phyloP scores from a whole-genome alignment of 2,113 vertebrate species.

The Eublepharis macularius region DNA sequence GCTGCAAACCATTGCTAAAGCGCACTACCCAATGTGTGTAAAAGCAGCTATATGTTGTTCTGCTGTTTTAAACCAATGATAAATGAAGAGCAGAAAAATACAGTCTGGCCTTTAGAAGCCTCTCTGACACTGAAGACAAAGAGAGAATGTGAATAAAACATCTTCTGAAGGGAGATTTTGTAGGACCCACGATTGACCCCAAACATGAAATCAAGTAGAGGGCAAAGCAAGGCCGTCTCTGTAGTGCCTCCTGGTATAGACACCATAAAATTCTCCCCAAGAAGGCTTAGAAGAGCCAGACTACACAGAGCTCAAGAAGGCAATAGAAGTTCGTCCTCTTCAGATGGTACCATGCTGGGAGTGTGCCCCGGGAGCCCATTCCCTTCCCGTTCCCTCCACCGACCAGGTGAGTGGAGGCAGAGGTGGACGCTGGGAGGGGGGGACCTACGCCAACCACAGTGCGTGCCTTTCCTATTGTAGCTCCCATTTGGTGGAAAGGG shows the following conservation, averaged over 20 bases:
- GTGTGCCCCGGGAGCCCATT: no score
- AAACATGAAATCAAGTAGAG: background rate
- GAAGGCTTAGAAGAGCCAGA: background rate
- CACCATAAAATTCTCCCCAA: background rate
- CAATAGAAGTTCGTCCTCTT: background rate
- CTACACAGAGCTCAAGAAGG: background rate
- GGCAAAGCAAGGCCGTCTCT: background rate
- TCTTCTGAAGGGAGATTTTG: background rate
- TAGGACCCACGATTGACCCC: background rate
- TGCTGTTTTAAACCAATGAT: no score
- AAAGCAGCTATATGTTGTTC: no score
- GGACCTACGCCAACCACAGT: no score
- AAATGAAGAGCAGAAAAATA: background rate
- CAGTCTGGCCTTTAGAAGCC: background rate
- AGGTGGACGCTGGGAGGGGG: no score
- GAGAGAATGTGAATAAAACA: background rate
- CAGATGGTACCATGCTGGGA: no score
- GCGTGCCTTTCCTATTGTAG: no score
- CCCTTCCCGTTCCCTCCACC: no score
- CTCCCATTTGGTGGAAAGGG: no score
- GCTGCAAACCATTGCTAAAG: no score
- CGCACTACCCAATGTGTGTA: no score
- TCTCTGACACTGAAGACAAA: background rate
- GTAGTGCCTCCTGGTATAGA: background rate
- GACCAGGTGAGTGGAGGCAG: no score